Evolutionary conservation across 2,888 invertebrate genomes (phyloP), one percentile per base, ranked within the genome.

Genomic region (Rotaria sp.): DNA sequence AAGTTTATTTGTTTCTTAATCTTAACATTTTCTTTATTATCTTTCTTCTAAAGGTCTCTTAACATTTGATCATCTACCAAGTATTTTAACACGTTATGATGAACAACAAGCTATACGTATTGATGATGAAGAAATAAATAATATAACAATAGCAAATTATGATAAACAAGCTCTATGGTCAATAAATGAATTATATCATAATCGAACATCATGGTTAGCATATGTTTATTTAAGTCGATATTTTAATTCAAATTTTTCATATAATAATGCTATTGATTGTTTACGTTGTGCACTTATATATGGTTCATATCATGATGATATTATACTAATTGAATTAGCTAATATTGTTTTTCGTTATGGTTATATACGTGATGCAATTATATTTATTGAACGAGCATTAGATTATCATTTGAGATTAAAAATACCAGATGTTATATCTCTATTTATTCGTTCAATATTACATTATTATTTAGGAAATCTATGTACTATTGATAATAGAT

Each of bases 391-490:
- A n/a, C 45, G 15, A 45, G 45, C 80, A 41, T n/a, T 80, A 26
- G 45, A 80, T 80, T 45, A 45, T 80, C 45, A 80, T 45, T 45
- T 45, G 15, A 8, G 45, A 80, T 13, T 26, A 35, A 13, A n/a
- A 80, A 80, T 13, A n/a, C n/a, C 26, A 7, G 45, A 80, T n/a
- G 45, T 80, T 13, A 26, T 21, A n/a, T 41, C 41, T n/a, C n/a
- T 45, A n/a, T 80, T 26, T 80, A 45, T 80, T n/a, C 80, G 41
- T 80, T 80, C 80, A 21, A 45, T 80, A 21, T 45, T 45, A 13
- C 80, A 80, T 80, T 80, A 80, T n/a, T 80, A 80, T 80, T 80
- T 80, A 45, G 80, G 45, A 45, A 80, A 80, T 45, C 26, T 80
- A n/a, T 80, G 45, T 45, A 80, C 80, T 26, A 80, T 80, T 45